Base-by-base conservation (phyloP, 1,140 invertebrate species). In the Rhagoletis zephyria region DNA sequence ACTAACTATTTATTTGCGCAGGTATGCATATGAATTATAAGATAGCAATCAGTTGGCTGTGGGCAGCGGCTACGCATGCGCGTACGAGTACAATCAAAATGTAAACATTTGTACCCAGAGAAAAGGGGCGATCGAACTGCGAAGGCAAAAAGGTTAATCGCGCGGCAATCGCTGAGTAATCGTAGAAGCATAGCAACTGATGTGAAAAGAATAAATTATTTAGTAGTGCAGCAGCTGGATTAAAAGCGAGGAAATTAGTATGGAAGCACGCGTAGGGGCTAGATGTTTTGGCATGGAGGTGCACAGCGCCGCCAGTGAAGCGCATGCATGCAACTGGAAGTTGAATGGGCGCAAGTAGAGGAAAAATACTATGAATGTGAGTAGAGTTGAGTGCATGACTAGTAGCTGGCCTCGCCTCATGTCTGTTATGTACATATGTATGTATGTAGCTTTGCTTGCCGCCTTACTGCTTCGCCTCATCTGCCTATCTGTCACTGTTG, bases 1-100 rank as follows among this genome's bases (percentile, higher is more conserved):
- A n/a, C n/a, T 56, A 74, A 74, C 40, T 74, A 74, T 74, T 74
- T 74, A 74, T 74, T 74, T 74, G 67, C 67, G 12, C 67, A 45
- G 67, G 67, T 14, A 74, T 81, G 74, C 74, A 56, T 56, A 81
- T 81, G 74, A 81, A 81, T 81, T 81, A 81, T 81, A 30, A 10
- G 74, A 81, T 81, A 81, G 16, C 45, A 56, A 81, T 81, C 74
- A 81, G 74, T 48, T 81, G n/a, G 1, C 48, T 19, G 51, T n/a
- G 48, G 51, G n/a, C 70, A 56, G 51, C 30, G 10, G 70, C 16
- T 9, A 77, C 70, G 70, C 74, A 81, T 81, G 74, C 74, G 74
- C 74, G 48, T 56, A 81, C 48, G 48, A 81, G 48, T 56, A 81
- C 48, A 42, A 81, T 19, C 74, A 56, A 81, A 81, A 81, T 81